Evolutionary conservation across 2,888 invertebrate species (phyloP), one percentile per base, ranked within the genome.

Genomic region (Lasius platythorax): DNA sequence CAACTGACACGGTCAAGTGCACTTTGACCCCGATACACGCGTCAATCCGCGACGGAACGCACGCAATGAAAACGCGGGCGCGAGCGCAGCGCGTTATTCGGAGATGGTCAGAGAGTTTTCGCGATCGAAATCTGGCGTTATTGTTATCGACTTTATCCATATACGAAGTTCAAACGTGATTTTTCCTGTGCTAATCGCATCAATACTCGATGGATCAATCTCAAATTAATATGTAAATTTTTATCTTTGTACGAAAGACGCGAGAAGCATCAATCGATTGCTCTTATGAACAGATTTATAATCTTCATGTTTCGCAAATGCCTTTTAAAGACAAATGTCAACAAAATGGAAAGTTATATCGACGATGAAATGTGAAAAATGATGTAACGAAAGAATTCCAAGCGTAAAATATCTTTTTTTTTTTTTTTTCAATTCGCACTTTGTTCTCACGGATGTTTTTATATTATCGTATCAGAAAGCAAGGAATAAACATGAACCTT

Each of bases 1-100:
- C 66, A 37, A 30, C 40, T 58, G 74, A 75, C 70, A 58, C 83
- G 87, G 83, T 87, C 85, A 81, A 85, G 81, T 85, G 87, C 87
- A 85, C 85, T 87, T 85, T 85, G 83, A 63, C 73, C 85, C 70
- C 64, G 37, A 43, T 43, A 70, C n/a, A 53, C 56, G 83, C 61
- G 64, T 56, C 50, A 46, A 72, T 81, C 61, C 73, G 28, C 63
- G 23, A 30, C 33, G 58, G 50, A 84, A 73, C 66, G 43, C 83
- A 78, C 40, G 78, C 61, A 40, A 46, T 84, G 30, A 50, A 28
- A 72, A 79, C 23, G 12, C 50, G 53, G 28, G 37, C 46, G 37
- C 64, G 28, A 63, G 33, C 40, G 76, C 23, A 8, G 61, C 5
- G 58, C 3, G 58, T 37, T 28, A 12, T 33, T 72, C 67, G 43